Percentiles rank a stretch among this genome's conserved stretches.
Evolutionary conservation across 2,888 invertebrate genomes (phyloP).

Genomic region (Sturmia bella): DNA sequence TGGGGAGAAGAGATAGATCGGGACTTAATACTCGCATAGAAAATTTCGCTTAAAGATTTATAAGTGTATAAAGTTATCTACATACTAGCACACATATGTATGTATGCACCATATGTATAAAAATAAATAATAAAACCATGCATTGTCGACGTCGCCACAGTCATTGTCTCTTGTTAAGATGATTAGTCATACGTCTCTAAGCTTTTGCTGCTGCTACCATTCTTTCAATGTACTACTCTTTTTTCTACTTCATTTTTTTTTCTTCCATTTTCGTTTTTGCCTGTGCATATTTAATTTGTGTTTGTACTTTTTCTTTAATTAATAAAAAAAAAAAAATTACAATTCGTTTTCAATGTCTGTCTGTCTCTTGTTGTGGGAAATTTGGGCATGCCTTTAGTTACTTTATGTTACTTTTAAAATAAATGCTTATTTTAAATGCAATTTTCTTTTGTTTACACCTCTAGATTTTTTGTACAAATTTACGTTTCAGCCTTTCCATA

Average conservation of each 20-base stretch:
- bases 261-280: not conserved
- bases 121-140: constrained; percentile 16
- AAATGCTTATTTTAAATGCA: constrained; percentile 11
- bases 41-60: not conserved
- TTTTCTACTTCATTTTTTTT: not conserved
- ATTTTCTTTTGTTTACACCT: constrained; percentile 38
- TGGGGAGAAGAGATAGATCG: constrained; percentile 6
- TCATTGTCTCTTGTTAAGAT: constrained; percentile 35
- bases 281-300: constrained; percentile 9
- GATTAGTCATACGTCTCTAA: constrained; percentile 62
- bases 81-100: not conserved
- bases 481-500: not conserved
- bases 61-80: not conserved
- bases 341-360: constrained; percentile 29
- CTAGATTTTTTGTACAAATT: constrained; percentile 1
- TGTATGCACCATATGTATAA: not conserved
- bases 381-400: constrained; percentile 9
- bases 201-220: constrained; percentile 44
- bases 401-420: not conserved
- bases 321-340: not conserved
- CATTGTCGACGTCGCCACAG: constrained; percentile 22
- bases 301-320: constrained; percentile 34
- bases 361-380: constrained; percentile 8
- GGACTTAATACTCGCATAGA: not conserved
- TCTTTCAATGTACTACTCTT: constrained; percentile 41